A percentile compares a stretch with the other conserved stretches of the same genome.
Evolutionary conservation across 2,888 invertebrate species (phyloP).

Genomic region (Noctua comes): DNA sequence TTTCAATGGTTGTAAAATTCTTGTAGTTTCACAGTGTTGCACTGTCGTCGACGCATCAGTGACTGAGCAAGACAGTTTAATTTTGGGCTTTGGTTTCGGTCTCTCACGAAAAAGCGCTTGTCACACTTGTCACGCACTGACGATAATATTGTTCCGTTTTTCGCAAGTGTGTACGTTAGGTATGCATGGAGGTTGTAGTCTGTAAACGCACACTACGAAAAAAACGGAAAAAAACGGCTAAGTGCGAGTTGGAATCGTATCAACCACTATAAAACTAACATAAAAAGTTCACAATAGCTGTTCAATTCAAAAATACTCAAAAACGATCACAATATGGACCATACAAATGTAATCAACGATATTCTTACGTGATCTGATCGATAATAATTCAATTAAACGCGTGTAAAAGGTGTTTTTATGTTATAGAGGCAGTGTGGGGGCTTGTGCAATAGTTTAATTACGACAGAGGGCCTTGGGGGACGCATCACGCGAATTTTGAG

Average conservation of each 20-base stretch:
- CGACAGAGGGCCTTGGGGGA: neutral
- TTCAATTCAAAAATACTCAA: neutral
- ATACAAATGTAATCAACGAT: neutral
- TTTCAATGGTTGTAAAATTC: too few species aligned
- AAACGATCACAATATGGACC: neutral
- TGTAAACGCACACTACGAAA: neutral
- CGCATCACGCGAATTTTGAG: neutral
- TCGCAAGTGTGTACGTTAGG: neutral
- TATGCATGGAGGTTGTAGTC: neutral
- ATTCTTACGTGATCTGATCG: constrained; percentile 24
- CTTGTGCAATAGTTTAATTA: constrained; percentile 4
- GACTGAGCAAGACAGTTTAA: neutral
- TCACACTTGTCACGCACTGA: too few species aligned
- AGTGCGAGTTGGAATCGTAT: neutral
- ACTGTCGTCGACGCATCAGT: too few species aligned
- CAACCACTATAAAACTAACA: neutral
- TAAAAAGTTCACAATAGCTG: neutral
- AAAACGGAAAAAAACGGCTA: neutral
- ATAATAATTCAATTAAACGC: constrained; percentile 36
- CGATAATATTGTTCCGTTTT: too few species aligned
- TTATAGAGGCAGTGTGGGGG: constrained; percentile 5
- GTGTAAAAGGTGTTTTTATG: constrained; percentile 35
- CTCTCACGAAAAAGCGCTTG: neutral
- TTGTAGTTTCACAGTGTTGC: too few species aligned
- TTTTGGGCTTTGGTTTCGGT: neutral